Percentiles rank a stretch among this genome's conserved stretches.
phyloP scores from a whole-genome alignment of 2,797 vertebrate species.

The Sebastiscus albofasciatus region DNA sequence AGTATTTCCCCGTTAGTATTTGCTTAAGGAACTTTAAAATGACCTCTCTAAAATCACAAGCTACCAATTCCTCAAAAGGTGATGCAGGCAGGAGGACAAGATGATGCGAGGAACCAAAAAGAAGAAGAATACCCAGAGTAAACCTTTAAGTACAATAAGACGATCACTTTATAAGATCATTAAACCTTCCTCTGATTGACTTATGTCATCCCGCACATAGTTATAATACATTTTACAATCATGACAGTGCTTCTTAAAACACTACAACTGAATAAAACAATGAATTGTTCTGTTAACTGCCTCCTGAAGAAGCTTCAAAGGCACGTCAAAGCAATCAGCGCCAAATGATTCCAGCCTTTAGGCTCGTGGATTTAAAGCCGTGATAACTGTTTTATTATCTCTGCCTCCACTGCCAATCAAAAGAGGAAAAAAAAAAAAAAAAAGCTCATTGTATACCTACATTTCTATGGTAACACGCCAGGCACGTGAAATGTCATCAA shows the following conservation, averaged over 20 bases:
- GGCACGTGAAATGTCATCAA: conserved; percentile 60
- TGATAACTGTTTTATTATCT: conserved; percentile 16
- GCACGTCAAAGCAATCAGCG: not conserved
- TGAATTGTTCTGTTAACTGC: not conserved
- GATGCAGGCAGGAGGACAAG: conserved; percentile 22
- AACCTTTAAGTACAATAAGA: not conserved
- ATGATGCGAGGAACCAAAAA: conserved; percentile 4
- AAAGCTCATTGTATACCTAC: conserved; percentile 30
- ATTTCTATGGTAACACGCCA: conserved; percentile 47
- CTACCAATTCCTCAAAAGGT: conserved; percentile 58
- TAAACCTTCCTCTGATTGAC: not conserved
- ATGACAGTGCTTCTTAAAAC: not conserved
- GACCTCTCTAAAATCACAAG: conserved; percentile 53
- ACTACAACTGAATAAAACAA: not conserved
- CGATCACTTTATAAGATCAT: not conserved
- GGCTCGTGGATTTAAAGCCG: not conserved
- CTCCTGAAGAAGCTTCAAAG: not conserved
- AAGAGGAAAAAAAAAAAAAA: not conserved
- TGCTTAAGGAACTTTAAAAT: conserved; percentile 47
- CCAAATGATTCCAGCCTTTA: not conserved
- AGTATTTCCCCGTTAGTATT: conserved; percentile 38
- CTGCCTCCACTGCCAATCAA: conserved; percentile 19
- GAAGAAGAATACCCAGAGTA: not conserved
- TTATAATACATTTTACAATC: not conserved
- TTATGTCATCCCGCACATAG: not conserved